Conservation (phyloP, 2,797 vertebrate species). For the Argyrosomus regius region DNA sequence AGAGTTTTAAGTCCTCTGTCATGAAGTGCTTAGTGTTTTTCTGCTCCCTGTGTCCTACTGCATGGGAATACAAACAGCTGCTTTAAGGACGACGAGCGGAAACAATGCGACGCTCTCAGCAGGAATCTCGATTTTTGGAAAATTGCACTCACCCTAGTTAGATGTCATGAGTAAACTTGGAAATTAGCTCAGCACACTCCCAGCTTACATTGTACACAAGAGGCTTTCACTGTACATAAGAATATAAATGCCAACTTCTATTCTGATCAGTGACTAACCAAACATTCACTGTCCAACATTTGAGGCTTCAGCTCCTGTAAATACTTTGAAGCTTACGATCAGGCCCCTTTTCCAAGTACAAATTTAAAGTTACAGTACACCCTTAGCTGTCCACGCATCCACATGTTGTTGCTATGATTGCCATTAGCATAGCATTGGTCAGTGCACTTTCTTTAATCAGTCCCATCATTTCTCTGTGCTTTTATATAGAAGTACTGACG, state of each 20-base stretch:
- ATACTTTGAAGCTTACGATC: conserved; percentile 13
- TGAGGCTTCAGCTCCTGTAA: conserved; percentile 8
- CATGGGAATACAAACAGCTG: conserved; percentile 3
- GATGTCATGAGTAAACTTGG: conserved; percentile 12
- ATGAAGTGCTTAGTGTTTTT: conserved; percentile 8
- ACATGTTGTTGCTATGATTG: conserved; percentile 50
- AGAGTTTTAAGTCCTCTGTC: conserved; percentile 17
- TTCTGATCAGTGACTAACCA: conserved; percentile 5
- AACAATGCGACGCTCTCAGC: background rate
- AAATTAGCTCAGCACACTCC: conserved; percentile 6
- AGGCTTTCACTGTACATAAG: conserved; percentile 47
- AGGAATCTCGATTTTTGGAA: conserved; percentile 6
- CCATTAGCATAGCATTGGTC: conserved; percentile 19
- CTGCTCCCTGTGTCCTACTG: conserved; percentile 1
- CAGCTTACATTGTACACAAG: conserved; percentile 26
- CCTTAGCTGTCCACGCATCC: conserved; percentile 21
- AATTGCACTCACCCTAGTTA: conserved; percentile 20
- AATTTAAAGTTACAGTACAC: conserved; percentile 14
- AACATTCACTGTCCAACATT: conserved; percentile 22
- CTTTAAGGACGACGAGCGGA: background rate
- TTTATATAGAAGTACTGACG: conserved; percentile 52
- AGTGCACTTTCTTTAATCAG: conserved; percentile 17
- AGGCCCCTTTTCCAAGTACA: conserved; percentile 23
- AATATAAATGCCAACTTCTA: conserved; percentile 20
- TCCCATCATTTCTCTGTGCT: conserved; percentile 41